Evolutionary conservation across 1,140 invertebrate species (phyloP).

Genomic region (Pseudachorutes palmiensis): DNA sequence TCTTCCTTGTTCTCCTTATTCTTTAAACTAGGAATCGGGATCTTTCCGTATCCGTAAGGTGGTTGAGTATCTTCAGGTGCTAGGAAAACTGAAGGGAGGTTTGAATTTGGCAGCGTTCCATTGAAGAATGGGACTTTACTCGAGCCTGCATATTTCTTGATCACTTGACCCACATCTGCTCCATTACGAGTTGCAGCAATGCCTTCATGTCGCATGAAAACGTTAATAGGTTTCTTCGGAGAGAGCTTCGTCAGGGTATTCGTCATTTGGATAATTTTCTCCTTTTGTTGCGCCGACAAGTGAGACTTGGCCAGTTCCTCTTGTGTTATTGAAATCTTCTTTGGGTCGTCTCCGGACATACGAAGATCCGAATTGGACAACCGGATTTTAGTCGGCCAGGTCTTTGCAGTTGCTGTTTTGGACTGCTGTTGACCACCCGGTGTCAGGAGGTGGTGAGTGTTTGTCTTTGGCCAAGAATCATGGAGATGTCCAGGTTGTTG

Average conservation of each 20-base stretch:
- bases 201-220: constrained; percentile 36
- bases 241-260: constrained; percentile 36
- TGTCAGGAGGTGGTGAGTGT: constrained; percentile 36
- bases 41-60: constrained; percentile 35
- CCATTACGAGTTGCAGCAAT: constrained; percentile 26
- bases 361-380: not conserved
- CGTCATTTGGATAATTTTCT: constrained; percentile 26
- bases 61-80: constrained; percentile 33
- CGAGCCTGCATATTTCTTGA: constrained; percentile 36
- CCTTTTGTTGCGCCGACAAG: constrained; percentile 17
- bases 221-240: constrained; percentile 36
- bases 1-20: constrained; percentile 10
- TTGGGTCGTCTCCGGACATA: not conserved
- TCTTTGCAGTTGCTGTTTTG: not conserved
- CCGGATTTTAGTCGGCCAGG: constrained; percentile 4
- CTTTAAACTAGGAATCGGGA: constrained; percentile 36
- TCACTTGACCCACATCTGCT: constrained; percentile 35
- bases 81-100: constrained; percentile 34
- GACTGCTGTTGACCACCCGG: constrained; percentile 12
- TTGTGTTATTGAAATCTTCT: not conserved
- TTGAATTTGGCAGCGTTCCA: constrained; percentile 28
- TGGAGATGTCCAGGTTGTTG: constrained; percentile 34
- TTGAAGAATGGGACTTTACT: constrained; percentile 38
- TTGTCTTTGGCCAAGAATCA: constrained; percentile 38
- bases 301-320: not conserved